These are phyloP conservation scores for Sceloporus undulatus DNA, from an alignment of 2,113 vertebrate species.

Conservation along the genomic window DNA sequence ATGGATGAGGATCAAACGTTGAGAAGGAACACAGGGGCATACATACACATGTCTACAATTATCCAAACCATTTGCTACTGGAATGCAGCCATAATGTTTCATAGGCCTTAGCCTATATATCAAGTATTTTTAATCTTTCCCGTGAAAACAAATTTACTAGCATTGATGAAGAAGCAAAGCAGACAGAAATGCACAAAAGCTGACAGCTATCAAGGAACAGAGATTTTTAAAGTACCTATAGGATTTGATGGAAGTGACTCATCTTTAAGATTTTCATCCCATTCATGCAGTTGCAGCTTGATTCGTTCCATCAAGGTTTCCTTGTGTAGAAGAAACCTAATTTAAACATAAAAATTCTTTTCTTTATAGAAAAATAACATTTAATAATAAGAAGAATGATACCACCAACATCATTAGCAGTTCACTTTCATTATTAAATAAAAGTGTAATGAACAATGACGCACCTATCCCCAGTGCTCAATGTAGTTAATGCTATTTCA, in stretches of 20 bases:
- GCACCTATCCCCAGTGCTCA: neutral
- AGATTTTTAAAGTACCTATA: constrained; percentile 83
- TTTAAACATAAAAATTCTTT: constrained; percentile 70
- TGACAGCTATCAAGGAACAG: accelerated
- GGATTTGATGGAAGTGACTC: constrained; percentile 95
- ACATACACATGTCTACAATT: neutral
- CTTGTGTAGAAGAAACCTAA: constrained; percentile 79
- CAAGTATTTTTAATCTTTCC: neutral
- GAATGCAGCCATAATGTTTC: neutral
- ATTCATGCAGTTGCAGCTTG: constrained; percentile 95
- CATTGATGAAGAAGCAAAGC: neutral
- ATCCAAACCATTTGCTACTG: neutral
- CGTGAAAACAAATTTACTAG: neutral
- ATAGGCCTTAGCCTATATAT: neutral
- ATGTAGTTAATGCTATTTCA: neutral
- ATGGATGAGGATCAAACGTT: too few species aligned
- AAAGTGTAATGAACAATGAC: neutral
- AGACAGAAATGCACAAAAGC: neutral
- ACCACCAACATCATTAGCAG: neutral
- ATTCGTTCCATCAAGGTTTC: constrained; percentile 97
- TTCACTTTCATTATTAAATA: neutral
- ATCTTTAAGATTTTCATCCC: constrained; percentile 98
- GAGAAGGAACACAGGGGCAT: neutral
- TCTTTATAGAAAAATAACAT: constrained; percentile 58
- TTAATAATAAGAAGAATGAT: constrained; percentile 12